Evolutionary conservation across 2,113 vertebrate species (phyloP).

Genomic region (Zonotrichia leucophrys): DNA sequence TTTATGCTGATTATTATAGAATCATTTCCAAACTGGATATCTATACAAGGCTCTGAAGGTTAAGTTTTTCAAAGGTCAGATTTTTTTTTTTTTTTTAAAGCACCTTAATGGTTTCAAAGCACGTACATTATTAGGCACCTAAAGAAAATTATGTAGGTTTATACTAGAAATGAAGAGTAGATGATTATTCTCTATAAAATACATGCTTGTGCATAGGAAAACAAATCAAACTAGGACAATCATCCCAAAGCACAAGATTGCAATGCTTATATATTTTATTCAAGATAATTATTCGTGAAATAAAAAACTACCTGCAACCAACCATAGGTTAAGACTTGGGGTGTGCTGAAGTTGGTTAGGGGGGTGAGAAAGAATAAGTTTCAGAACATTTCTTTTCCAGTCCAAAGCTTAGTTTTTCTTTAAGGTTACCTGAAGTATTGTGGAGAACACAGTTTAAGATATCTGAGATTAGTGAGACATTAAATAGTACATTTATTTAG

Average conservation of each 20-base stretch:
- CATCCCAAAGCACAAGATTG: not conserved
- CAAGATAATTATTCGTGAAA: not conserved
- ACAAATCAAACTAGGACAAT: not conserved
- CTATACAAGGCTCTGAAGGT: not conserved
- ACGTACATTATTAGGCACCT: not conserved
- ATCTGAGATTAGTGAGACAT: not conserved
- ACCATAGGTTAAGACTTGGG: not conserved
- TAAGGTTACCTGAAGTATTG: not conserved
- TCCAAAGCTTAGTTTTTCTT: not conserved
- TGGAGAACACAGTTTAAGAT: not conserved
- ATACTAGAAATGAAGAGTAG: not conserved
- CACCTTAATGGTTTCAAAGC: not conserved
- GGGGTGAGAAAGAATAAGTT: accelerated
- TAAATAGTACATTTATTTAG: not conserved
- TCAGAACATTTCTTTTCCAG: not conserved
- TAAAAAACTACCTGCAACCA: not conserved
- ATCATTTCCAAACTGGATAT: not conserved
- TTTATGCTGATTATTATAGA: not conserved
- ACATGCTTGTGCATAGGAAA: not conserved
- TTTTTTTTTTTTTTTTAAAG: not conserved
- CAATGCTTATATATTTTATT: not conserved
- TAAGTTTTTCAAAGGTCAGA: not conserved
- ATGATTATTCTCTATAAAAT: not conserved
- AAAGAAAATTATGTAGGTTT: not conserved
- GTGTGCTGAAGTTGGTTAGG: not conserved